Base-by-base conservation (phyloP, 2,888 invertebrate species). In the Epistrophe grossulariae region DNA sequence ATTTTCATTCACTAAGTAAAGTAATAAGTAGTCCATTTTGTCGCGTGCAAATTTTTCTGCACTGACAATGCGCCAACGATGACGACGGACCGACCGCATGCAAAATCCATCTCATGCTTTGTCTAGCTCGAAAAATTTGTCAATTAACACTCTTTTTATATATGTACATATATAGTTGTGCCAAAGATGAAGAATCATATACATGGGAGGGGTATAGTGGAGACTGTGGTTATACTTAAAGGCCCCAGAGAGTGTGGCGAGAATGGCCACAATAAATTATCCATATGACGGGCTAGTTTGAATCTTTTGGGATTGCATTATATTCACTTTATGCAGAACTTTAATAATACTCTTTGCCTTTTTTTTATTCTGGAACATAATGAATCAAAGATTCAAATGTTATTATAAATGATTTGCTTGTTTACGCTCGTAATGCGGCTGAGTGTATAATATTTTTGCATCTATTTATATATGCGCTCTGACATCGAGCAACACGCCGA, bases 51-150 rank as follows among this genome's bases (percentile, higher is more conserved):
- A 87, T 79, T 74, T n/a, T 24, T 83, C 40, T 87, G 68, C 68
- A 68, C 17, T 5, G 40, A 60, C 60, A 13, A 19, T 5, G 24
- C 50, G 50, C 19, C 9, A 6, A 24, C 9, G 11, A 11, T 13
- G 40, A 1, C 40, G 60, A 24, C n/a, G 17, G 48, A 35, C 77
- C 77, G 80, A 17, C 77, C 60, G 57, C 87, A 87, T 87, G 87
- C 87, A 87, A 87, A 87, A 87, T 87, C 87, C 48, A 87, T 87
- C 83, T 87, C 87, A 87, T 87, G 87, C 87, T 87, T 87, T 87
- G 87, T 87, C 79, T 87, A 87, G 83, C 87, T 87, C 87, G 87
- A 87, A 87, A 87, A 87, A 87, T 87, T 87, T 87, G 87, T 87
- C 87, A 87, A 87, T 87, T 87, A 87, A 87, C 87, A 83, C 79